phyloP scores from a whole-genome alignment of 2,888 invertebrate species.

The Labia minor region DNA sequence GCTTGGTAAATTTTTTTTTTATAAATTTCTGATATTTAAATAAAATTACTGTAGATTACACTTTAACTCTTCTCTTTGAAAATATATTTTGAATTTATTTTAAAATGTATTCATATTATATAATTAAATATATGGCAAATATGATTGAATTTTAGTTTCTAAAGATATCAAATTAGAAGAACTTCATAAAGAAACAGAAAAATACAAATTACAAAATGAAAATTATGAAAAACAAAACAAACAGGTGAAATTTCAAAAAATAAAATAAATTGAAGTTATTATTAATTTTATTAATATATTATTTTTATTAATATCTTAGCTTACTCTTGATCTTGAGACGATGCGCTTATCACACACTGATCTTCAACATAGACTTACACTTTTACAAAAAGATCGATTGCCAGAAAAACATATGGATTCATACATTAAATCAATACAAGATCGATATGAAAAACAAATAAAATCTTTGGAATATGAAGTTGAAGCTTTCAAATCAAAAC shows the following conservation, averaged over 20 bases:
- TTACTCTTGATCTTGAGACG: neutral
- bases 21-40: no score
- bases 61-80: no score
- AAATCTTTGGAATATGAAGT: neutral
- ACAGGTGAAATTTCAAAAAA: neutral
- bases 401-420: slow-evolving; percentile 6
- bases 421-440: neutral
- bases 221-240: neutral
- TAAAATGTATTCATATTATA: no score
- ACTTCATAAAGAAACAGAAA: neutral
- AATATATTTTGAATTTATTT: no score
- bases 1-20: neutral
- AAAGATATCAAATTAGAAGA: neutral
- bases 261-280: neutral
- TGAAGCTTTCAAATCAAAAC: neutral
- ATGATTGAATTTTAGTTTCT: neutral
- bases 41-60: no score
- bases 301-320: neutral
- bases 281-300: no score
- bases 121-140: no score
- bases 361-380: neutral
- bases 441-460: neutral
- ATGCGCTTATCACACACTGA: neutral
- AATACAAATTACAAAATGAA: neutral
- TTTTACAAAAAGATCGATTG: neutral